Conservation (phyloP, 2,113 vertebrate species). For the Baryphthengus martii region DNA sequence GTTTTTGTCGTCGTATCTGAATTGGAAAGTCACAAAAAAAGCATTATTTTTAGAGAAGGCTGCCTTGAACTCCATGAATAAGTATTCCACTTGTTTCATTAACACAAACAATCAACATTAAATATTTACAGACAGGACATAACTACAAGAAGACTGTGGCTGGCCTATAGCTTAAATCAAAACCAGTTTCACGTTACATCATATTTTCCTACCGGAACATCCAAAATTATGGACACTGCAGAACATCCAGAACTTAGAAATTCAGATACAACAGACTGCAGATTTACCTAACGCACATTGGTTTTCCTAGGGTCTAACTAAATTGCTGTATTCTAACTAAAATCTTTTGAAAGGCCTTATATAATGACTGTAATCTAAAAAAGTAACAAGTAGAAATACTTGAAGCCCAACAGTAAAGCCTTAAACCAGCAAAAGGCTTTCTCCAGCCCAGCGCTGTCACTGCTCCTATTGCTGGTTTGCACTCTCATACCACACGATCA, state of each 20-base stretch:
- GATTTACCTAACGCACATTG: not conserved
- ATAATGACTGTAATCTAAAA: not conserved
- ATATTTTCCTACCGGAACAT: not conserved
- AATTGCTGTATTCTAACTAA: not conserved
- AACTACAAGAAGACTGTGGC: not conserved
- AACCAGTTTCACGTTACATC: not conserved
- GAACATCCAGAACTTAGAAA: not conserved
- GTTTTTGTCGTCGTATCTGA: slow-evolving; percentile 86
- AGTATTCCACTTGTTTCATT: not conserved
- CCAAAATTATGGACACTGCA: not conserved
- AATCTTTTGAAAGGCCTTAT: not conserved
- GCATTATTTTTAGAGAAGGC: not conserved
- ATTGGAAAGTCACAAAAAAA: slow-evolving; percentile 40
- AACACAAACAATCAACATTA: not conserved
- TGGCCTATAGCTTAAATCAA: not conserved
- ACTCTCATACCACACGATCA: not conserved
- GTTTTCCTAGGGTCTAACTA: not conserved
- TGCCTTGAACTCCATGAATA: not conserved
- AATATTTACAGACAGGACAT: not conserved
- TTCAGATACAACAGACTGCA: not conserved
- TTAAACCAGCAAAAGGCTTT: not conserved
- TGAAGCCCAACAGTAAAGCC: not conserved
- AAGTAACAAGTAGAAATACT: not conserved
- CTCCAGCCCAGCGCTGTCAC: not conserved
- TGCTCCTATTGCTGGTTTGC: not conserved